Base-by-base conservation (phyloP, 2,888 invertebrate genomes). In the Scaptomyza parva region DNA sequence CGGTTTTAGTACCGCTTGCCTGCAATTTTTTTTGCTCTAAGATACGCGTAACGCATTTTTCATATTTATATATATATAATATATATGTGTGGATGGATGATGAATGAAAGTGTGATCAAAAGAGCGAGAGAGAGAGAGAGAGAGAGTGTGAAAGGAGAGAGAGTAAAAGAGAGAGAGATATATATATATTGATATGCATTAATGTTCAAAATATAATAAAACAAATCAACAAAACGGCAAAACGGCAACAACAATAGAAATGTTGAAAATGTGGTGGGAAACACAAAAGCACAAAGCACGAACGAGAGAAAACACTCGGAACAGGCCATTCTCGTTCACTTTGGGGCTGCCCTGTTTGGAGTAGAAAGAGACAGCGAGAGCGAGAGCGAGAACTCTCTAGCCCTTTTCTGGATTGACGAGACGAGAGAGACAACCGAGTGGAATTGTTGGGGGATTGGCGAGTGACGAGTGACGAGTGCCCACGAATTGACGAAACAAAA, bases 1-100 rank as follows among this genome's bases (percentile, higher is more conserved):
- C 91, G 89, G 91, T 90, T 78, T 90, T 71, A 17, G 61, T 72
- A 30, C 92, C 92, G 82, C 92, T 92, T 48, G 93, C 92, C 78
- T 93, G 93, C 62, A 74, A 82, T 58, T 65, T 71, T 54, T 89
- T 88, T 74, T 80, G 74, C 72, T 87, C 90, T 78, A 80, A 62
- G 62, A 73, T 28, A 54, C 65, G 74, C 70, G 69, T 62, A 55
- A 47, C 62, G 47, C 39, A 60, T 45, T 45, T n/a, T n/a, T n/a
- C n/a, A n/a, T n/a, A n/a, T n/a, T n/a, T n/a, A n/a, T 18, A 9
- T 37, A 18, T 50, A 37, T 26, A 11, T 30, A 37, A 14, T 35
- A 43, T 45, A 28, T 28, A 26, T 2, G 5, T 22, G 28, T 45
- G 40, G 40, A 45, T 45, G 40, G 40, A 28, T 66, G 24, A 45